Evolutionary conservation across 2,113 vertebrate species (phyloP).

Genomic region (Phrynosoma blainvillii): DNA sequence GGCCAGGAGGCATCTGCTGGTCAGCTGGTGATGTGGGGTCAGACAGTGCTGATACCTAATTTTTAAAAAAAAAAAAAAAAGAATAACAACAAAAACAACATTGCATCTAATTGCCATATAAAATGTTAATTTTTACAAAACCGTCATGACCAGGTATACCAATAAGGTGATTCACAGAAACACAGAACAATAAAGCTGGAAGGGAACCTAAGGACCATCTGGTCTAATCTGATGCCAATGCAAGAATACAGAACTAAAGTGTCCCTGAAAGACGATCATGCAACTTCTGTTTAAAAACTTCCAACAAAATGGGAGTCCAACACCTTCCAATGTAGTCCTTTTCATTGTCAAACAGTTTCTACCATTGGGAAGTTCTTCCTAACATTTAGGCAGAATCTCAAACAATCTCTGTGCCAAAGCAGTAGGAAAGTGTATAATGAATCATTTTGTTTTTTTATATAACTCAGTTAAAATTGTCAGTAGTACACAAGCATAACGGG

Average conservation of each 20-base stretch:
- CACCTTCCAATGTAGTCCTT: no score
- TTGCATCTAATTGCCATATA: not conserved
- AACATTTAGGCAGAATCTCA: not conserved
- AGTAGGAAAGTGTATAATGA: not conserved
- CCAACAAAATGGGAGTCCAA: not conserved
- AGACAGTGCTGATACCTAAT: constrained; percentile 85
- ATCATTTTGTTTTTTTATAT: not conserved
- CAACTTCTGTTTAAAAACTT: not conserved
- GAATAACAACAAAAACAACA: not conserved
- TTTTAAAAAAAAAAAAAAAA: not conserved
- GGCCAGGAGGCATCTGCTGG: constrained; percentile 72
- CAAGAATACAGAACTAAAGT: no score
- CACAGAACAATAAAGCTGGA: not conserved
- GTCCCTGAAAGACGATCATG: no score
- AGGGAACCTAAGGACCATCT: not conserved
- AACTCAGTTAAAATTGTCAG: not conserved
- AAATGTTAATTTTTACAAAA: not conserved
- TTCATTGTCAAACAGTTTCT: no score
- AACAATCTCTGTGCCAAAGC: not conserved
- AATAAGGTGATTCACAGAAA: not conserved
- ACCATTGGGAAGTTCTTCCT: not conserved
- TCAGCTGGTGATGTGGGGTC: constrained; percentile 85
- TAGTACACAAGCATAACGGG: not conserved
- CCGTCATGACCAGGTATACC: not conserved
- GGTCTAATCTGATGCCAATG: no score